Percentiles rank a stretch among this genome's conserved stretches.
These are phyloP conservation scores for Globodera rostochiensis DNA, from an alignment of 1,140 invertebrate species.

Conservation along the genomic window DNA sequence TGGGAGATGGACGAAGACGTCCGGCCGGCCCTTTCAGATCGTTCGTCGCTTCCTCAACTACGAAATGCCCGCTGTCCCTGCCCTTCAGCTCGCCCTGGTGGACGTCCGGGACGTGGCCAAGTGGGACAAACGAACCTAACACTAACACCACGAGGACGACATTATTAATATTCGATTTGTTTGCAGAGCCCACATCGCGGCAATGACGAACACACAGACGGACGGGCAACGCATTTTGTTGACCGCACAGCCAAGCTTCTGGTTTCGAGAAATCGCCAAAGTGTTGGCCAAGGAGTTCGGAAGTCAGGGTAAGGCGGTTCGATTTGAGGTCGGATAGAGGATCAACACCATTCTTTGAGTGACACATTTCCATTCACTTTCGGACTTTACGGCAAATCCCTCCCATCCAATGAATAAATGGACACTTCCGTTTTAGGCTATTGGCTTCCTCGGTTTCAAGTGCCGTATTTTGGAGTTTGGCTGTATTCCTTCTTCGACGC, in stretches of 20 bases:
- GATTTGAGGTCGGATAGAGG: too few species aligned
- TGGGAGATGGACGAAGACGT: neutral
- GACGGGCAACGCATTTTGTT: conserved; percentile 67
- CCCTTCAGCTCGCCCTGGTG: conserved; percentile 68
- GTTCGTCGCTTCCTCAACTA: conserved; percentile 68
- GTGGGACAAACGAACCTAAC: neutral
- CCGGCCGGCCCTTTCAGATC: conserved; percentile 49
- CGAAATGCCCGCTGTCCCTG: conserved; percentile 68
- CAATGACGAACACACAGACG: conserved; percentile 69
- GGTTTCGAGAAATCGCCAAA: conserved; percentile 68
- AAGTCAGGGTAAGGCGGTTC: conserved; percentile 46
- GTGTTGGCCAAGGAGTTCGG: conserved; percentile 65
- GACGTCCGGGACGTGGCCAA: conserved; percentile 72
- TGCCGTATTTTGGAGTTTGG: conserved; percentile 69
- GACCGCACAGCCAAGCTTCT: conserved; percentile 65
- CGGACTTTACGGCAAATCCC: too few species aligned
- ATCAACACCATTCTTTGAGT: too few species aligned
- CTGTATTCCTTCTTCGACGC: conserved; percentile 68
- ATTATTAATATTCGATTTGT: neutral
- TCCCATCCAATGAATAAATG: neutral
- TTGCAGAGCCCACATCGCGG: conserved; percentile 68
- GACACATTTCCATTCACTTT: too few species aligned
- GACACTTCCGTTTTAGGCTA: conserved; percentile 64
- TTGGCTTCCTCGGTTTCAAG: conserved; percentile 68
- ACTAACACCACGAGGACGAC: neutral